Evolutionary conservation across 2,113 vertebrate genomes (phyloP), one percentile per base, ranked within the genome.

Genomic region (Boleophthalmus pectinirostris): DNA sequence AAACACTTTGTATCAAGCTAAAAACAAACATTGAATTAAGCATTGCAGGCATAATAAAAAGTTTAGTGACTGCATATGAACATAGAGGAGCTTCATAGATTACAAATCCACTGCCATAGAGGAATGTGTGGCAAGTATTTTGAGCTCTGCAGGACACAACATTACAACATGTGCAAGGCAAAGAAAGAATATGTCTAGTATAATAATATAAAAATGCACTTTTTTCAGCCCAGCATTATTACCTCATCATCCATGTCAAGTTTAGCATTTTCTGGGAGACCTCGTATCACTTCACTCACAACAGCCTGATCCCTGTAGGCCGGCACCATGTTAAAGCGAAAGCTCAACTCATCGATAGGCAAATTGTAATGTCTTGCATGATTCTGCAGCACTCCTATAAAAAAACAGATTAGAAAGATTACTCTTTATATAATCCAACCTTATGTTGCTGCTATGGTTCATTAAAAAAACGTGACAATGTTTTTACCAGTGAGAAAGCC

Each of bases 331-430:
- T 89, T 95, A 75, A 94, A 96, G 64, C 86, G 86, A 74, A 97
- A 96, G 79, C 72, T 94, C 63, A 96, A 93, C 82, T 96, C 95
- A 3, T 96, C 95, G 5, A 96, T 95, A 54, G 95, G 95, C 75
- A 96, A 79, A 79, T 93, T 96, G 76, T 96, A 94, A 53, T 86
- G 92, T 4, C 95, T 88, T 29, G 95, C 92, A 7, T 96, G 95
- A 83, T 96, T 96, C 85, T 97, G 95, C 74, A 96, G 92, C 13
- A 92, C 94, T 8, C 94, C 95, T 93, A 58, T 25, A 25, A 57
- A 25, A n/a, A n/a, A 58, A 5, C 1, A 58, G 13, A 58, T 58
- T n/a, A n/a, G n/a, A n/a, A 24, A 58, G 13, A 15, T 58, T 58
- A 15, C 12, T 5, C 4, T 58, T 58, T 58, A 25, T 14, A 23